A percentile compares a stretch with the other conserved stretches of the same genome.
Conservation (phyloP, 2,113 vertebrate genomes). For the Neodontobutis hainanensis region DNA sequence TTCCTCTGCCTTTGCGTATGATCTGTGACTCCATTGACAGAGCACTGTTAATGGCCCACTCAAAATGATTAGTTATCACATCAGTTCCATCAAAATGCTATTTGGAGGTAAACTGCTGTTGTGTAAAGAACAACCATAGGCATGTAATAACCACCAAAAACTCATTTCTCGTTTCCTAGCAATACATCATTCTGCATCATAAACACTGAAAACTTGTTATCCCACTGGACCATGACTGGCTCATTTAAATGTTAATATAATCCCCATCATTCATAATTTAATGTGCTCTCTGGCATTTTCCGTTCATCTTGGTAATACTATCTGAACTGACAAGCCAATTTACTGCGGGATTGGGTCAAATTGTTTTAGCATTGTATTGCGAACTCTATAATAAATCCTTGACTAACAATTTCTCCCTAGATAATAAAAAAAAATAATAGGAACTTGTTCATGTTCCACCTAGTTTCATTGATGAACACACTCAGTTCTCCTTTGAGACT, state of each 20-base stretch:
- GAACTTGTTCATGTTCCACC: slow-evolving; percentile 40
- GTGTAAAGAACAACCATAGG: slow-evolving; percentile 35
- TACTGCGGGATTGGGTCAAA: slow-evolving; percentile 60
- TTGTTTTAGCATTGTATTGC: slow-evolving; percentile 59
- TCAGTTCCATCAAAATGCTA: slow-evolving; percentile 36
- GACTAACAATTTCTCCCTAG: slow-evolving; percentile 41
- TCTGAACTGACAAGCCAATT: slow-evolving; percentile 71
- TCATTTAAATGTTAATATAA: slow-evolving; percentile 77
- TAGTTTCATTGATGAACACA: slow-evolving; percentile 54
- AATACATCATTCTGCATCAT: slow-evolving; percentile 60
- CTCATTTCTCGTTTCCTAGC: slow-evolving; percentile 44
- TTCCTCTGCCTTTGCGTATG: background rate
- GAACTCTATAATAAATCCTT: slow-evolving; percentile 62
- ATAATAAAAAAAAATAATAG: slow-evolving; percentile 56
- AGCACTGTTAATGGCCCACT: slow-evolving; percentile 25
- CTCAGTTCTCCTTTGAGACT: slow-evolving; percentile 5
- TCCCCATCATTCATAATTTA: slow-evolving; percentile 72
- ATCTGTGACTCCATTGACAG: background rate
- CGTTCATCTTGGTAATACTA: slow-evolving; percentile 57
- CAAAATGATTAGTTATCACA: slow-evolving; percentile 37
- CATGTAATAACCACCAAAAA: slow-evolving; percentile 45
- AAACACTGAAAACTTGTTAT: slow-evolving; percentile 66
- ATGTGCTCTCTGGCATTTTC: slow-evolving; percentile 59
- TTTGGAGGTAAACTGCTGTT: slow-evolving; percentile 40
- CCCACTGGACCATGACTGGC: slow-evolving; percentile 63